A percentile compares a stretch with the other conserved stretches of the same genome.
phyloP scores from a whole-genome alignment of 1,140 invertebrate species.

The Diuraphis noxia region DNA sequence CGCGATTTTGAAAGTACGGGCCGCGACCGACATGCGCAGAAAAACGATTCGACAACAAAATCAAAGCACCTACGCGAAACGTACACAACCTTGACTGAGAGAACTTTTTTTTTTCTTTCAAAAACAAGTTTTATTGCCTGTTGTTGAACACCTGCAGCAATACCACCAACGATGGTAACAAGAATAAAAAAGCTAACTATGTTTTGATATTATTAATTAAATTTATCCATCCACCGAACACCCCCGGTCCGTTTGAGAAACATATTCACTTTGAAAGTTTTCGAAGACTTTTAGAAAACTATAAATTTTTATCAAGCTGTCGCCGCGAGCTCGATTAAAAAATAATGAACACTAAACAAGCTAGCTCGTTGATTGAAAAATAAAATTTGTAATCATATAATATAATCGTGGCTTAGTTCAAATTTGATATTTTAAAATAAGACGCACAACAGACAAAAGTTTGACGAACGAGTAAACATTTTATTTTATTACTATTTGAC shows the following conservation, averaged over 20 bases:
- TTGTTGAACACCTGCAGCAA: neutral
- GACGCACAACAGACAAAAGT: neutral
- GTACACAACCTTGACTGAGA: neutral
- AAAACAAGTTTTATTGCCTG: neutral
- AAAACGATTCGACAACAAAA: slow-evolving; percentile 1
- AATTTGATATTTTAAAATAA: neutral
- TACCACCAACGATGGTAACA: neutral
- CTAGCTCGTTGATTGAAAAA: neutral
- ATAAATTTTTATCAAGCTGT: neutral
- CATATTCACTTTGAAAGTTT: neutral
- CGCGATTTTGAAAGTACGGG: neutral
- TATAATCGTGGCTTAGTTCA: neutral
- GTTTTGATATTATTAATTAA: too few relatives aligned
- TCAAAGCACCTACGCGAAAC: neutral
- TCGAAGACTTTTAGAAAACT: neutral
- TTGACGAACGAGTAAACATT: neutral
- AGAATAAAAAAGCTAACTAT: neutral
- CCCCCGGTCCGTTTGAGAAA: neutral
- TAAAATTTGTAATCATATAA: neutral
- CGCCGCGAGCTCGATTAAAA: neutral
- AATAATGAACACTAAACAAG: neutral
- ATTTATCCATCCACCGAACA: neutral
- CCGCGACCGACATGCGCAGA: neutral
- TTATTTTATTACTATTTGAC: too few relatives aligned
- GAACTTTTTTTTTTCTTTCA: neutral